Percentiles rank a stretch among this genome's conserved stretches.
Evolutionary conservation across 2,797 vertebrate species (phyloP).

Genomic region (Steatocranus sp.): DNA sequence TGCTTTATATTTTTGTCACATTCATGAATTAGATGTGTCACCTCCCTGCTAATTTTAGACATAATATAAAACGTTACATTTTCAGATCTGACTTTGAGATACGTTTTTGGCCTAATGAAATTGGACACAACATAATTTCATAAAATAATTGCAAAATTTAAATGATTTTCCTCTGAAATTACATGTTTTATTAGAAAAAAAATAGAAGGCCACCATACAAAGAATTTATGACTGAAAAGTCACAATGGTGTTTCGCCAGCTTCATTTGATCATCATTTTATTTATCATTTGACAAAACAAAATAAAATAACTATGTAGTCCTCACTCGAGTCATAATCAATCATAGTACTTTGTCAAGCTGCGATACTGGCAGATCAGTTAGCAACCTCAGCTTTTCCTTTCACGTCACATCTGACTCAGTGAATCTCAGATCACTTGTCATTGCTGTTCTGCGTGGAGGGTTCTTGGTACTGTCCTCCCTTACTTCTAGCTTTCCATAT

Average conservation of each 20-base stretch:
- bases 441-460: rapidly evolving
- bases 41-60: background rate
- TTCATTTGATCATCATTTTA: background rate
- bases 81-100: background rate
- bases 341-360: rapidly evolving
- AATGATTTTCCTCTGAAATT: background rate
- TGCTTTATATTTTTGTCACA: background rate
- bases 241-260: background rate
- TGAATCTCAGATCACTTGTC: background rate
- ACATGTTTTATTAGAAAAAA: background rate
- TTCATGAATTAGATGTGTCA: rapidly evolving
- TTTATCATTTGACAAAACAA: background rate
- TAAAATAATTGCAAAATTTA: background rate
- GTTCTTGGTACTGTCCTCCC: background rate
- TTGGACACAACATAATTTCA: rapidly evolving
- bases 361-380: background rate
- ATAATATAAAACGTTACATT: background rate
- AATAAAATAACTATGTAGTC: background rate
- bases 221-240: background rate
- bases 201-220: background rate
- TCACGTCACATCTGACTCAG: background rate
- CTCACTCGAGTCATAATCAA: background rate
- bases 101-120: rapidly evolving
- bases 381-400: background rate
- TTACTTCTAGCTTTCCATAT: background rate